phyloP scores from a whole-genome alignment of 2,888 invertebrate species.

The Liodrosophila aerea region DNA sequence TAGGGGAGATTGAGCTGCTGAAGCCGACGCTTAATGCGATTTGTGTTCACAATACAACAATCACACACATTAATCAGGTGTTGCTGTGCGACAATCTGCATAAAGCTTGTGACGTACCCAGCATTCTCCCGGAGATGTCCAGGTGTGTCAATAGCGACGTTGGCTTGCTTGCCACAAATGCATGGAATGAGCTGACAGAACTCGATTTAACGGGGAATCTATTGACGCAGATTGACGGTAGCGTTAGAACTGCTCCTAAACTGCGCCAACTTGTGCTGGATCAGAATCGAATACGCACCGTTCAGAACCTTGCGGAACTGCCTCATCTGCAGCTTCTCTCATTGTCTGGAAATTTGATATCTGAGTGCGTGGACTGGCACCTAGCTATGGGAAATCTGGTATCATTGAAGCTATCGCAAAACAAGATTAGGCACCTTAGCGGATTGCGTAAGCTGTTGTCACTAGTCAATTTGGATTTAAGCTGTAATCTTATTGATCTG shows the following conservation, averaged over 20 bases:
- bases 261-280: conserved; percentile 88
- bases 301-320: conserved; percentile 90
- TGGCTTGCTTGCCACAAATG: conserved; percentile 42
- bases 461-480: conserved; percentile 91
- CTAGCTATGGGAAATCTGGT: conserved; percentile 93
- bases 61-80: conserved; percentile 87
- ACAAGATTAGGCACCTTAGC: conserved; percentile 88
- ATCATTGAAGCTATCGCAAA: conserved; percentile 92
- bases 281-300: conserved; percentile 89
- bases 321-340: conserved; percentile 90
- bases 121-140: conserved; percentile 45
- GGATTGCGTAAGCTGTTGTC: conserved; percentile 93
- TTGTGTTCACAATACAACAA: conserved; percentile 80
- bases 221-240: conserved; percentile 90
- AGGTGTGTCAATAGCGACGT: conserved; percentile 20
- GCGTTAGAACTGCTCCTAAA: conserved; percentile 89
- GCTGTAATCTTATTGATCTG: conserved; percentile 91
- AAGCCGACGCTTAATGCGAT: conserved; percentile 83
- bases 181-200: conserved; percentile 87
- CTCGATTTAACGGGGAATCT: conserved; percentile 91
- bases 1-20: conserved; percentile 84
- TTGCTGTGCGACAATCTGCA: conserved; percentile 93
- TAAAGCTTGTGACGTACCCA: conserved; percentile 82
- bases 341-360: conserved; percentile 90
- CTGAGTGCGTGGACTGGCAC: conserved; percentile 89